Base-by-base conservation (phyloP, 2,113 vertebrate genomes). In the Muscicapa adusta region DNA sequence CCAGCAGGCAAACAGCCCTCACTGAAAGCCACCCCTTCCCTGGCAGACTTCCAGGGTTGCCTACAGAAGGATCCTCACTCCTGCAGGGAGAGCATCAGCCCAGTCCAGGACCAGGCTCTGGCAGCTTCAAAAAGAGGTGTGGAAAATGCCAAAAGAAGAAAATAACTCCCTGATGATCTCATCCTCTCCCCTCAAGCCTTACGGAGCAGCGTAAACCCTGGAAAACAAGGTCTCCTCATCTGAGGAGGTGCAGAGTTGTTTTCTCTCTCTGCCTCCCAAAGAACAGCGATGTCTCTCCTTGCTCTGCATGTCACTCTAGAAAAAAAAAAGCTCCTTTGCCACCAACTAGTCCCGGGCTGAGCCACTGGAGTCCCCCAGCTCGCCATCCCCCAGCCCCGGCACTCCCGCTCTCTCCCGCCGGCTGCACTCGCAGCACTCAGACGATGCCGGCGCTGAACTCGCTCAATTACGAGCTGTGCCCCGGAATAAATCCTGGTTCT, bases 401-500 rank as follows among this genome's bases (percentile, higher is more conserved):
- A 72, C 63, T 67, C 72, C 81, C 2, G 3, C 23, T 50, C 53
- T 31, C 76, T 74, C 43, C 34, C 10, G 53, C 70, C 13, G n/a
- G 43, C 83, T 43, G 58, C 51, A 0, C 65, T 91, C 34, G 71
- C 87, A 40, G 94, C 92, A n/a, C n/a, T n/a, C n/a, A n/a, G n/a
- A n/a, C n/a, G n/a, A n/a, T n/a, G n/a, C n/a, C 80, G 66, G 94
- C 50, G 19, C 91, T 94, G 76, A 97, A 85, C 93, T 93, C 48
- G 85, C 96, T 93, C 88, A 56, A 66, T 95, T 95, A 93, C 81
- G 71, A 96, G 82, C 96, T 74, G 92, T 90, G 96, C 73, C 96
- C 96, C 63, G 42, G 96, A 97, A 98, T 93, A 97, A 98, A 97
- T 97, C 96, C 97, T 26, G 94, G 78, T 92, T 97, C 96, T 96